Percentiles rank a stretch among this genome's conserved stretches.
Conservation (phyloP, 2,113 vertebrate genomes). For the Apteryx owenii region DNA sequence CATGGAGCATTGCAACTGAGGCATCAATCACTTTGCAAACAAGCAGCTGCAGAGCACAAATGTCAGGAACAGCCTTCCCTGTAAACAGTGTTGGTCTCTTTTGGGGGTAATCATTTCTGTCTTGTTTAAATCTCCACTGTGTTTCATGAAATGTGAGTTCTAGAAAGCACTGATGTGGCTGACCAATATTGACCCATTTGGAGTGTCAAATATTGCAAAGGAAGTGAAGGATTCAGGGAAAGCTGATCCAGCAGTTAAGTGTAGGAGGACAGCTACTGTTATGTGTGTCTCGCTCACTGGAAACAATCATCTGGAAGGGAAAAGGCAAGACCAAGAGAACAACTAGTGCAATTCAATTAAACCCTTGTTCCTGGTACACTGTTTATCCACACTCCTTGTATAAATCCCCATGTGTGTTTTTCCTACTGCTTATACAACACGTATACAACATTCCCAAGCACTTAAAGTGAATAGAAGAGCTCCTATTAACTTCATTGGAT, state of each 20-base stretch:
- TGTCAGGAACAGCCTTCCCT: background rate
- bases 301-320: background rate
- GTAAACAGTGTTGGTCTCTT: background rate
- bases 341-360: background rate
- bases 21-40: background rate
- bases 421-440: background rate
- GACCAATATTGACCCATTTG: background rate
- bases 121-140: background rate
- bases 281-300: background rate
- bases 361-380: background rate
- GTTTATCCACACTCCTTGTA: background rate
- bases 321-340: background rate
- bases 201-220: background rate
- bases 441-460: background rate
- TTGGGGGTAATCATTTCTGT: background rate
- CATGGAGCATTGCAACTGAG: background rate
- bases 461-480: background rate
- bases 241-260: background rate
- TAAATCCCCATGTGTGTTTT: background rate
- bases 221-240: background rate
- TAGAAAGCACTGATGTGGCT: background rate
- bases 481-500: background rate
- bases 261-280: background rate
- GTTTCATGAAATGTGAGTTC: background rate
- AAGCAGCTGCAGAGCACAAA: background rate